A percentile compares a stretch with the other conserved stretches of the same genome.
Evolutionary conservation across 2,797 vertebrate species (phyloP).

Genomic region (Distichodus sexfasciatus): DNA sequence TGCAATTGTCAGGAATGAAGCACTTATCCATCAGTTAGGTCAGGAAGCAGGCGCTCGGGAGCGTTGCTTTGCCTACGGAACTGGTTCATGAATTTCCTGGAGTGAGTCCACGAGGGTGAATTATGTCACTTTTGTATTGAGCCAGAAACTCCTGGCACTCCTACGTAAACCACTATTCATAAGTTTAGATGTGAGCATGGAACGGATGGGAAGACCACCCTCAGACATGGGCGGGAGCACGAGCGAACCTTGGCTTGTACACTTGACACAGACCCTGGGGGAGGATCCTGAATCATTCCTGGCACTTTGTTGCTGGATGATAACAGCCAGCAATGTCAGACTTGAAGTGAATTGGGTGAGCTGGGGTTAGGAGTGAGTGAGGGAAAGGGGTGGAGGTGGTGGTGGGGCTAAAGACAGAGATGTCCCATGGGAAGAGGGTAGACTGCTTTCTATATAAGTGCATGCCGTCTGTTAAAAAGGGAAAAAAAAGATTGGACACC

Average conservation of each 20-base stretch:
- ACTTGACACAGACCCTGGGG: slow-evolving; percentile 59
- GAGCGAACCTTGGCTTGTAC: slow-evolving; percentile 52
- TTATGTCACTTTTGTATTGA: slow-evolving; percentile 63
- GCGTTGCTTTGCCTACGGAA: slow-evolving; percentile 53
- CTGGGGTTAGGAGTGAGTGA: slow-evolving; percentile 25
- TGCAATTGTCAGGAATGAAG: slow-evolving; percentile 60
- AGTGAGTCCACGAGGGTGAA: slow-evolving; percentile 62
- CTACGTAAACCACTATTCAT: slow-evolving; percentile 70
- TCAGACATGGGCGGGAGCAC: slow-evolving; percentile 51
- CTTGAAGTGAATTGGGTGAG: slow-evolving; percentile 31
- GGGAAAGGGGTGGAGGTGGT: slow-evolving; percentile 12
- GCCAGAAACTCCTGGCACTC: slow-evolving; percentile 66
- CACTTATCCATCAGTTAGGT: slow-evolving; percentile 57
- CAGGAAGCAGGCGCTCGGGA: slow-evolving; percentile 4
- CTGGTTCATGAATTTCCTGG: slow-evolving; percentile 63
- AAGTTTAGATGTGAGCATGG: slow-evolving; percentile 56
- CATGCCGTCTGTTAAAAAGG: background rate
- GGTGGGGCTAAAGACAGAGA: slow-evolving; percentile 16
- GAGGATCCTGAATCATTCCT: background rate
- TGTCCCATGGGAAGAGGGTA: background rate
- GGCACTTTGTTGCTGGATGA: background rate
- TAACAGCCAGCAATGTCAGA: background rate
- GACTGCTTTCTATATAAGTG: background rate
- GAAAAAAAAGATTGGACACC: background rate
- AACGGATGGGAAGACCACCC: slow-evolving; percentile 17